Evolutionary conservation across 2,797 vertebrate genomes (phyloP).

Genomic region (Sebastes steindachneri): DNA sequence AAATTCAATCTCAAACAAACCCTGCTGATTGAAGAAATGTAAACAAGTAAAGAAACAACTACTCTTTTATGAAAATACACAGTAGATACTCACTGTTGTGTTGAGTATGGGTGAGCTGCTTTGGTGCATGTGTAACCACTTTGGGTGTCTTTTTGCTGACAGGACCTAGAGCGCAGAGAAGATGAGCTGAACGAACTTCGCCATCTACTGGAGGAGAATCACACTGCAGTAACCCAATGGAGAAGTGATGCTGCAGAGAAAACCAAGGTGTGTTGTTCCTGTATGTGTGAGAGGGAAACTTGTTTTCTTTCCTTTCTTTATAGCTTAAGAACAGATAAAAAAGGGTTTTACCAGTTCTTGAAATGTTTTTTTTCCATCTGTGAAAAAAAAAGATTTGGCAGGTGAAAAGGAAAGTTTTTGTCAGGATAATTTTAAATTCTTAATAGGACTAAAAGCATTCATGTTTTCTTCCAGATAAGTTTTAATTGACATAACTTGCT

Average conservation of each 20-base stretch:
- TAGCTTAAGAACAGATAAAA: neutral
- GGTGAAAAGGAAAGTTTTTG: too few species aligned
- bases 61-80: neutral
- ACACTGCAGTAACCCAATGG: conserved; percentile 78
- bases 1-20: neutral
- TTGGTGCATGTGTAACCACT: neutral
- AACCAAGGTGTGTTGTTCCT: conserved; percentile 77
- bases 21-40: neutral
- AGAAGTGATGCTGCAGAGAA: conserved; percentile 71
- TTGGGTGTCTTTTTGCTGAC: conserved; percentile 3
- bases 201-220: conserved; percentile 83
- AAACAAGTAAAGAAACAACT: neutral
- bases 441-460: fast-evolving
- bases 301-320: neutral
- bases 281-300: neutral
- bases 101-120: neutral
- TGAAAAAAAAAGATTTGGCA: neutral
- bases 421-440: too few species aligned
- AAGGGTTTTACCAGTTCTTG: neutral
- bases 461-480: too few species aligned
- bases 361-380: neutral
- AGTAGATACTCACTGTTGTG: neutral
- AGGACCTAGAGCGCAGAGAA: conserved; percentile 84
- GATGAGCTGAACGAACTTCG: conserved; percentile 86
- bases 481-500: too few species aligned